Evolutionary conservation across 2,797 vertebrate genomes (phyloP), one percentile per base, ranked within the genome.

Genomic region (Glyptemys insculpta): DNA sequence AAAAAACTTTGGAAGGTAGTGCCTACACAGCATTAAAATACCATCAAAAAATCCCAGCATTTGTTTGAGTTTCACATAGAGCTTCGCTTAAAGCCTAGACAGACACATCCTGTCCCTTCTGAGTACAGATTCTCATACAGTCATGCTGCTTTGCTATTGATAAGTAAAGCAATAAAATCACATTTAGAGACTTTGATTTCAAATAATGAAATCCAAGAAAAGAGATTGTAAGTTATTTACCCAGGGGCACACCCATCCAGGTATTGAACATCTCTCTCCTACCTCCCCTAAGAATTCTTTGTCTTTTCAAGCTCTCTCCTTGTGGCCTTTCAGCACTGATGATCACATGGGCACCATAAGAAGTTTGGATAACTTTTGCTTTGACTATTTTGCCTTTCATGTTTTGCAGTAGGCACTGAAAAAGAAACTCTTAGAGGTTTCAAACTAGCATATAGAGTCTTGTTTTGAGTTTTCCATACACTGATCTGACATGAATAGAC

Each of bases 391-490:
- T 90, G n/a, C 79, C 29, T 37, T 37, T 85, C 3, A 3, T 27
- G 4, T 72, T 94, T 78, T 76, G 34, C 76, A 93, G 52, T 3
- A 80, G 34, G 14, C 53, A 84, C 34, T 80, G 79, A 81, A 92
- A 89, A 91, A 85, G 5, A 15, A 86, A 21, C 14, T 85, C 41
- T 94, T 68, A 92, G 91, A 94, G 9, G 21, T 41, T 94, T 79
- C 44, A 82, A 85, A 88, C 47, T 10, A 85, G 16, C 50, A 91
- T 49, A 16, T 29, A 89, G 47, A 89, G 47, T 6, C 47, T 16
- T 62, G 21, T 54, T 72, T 87, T 87, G 41, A n/a, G 81, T 82
- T 85, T 90, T 82, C 78, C 57, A 68, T 31, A 11, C 1, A 8
- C 21, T 74, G 5, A 44, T 91, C 56, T 76, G 62, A 80, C 23